Evolutionary conservation across 92 coral and sea anemone genomes (phyloP).

Genomic region (Zoanthus solanderi): DNA sequence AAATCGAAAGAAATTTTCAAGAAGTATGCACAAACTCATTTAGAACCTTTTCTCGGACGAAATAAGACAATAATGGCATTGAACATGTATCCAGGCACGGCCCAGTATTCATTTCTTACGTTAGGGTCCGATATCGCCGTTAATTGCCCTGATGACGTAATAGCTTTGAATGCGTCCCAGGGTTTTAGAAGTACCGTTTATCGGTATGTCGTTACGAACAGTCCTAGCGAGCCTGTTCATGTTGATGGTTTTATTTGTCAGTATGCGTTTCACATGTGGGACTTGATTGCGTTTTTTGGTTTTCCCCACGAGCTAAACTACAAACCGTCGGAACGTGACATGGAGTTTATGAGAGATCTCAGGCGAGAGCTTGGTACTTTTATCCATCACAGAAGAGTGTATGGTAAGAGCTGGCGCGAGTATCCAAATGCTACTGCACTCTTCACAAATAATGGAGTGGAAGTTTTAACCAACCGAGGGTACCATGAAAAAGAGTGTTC

Average conservation of each 20-base stretch:
- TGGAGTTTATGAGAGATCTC: slow-evolving; percentile 52
- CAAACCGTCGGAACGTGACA: slow-evolving; percentile 51
- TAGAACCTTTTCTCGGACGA: slow-evolving; percentile 61
- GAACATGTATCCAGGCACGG: slow-evolving; percentile 50
- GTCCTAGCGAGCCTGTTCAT: slow-evolving; percentile 49
- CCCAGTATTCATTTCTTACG: slow-evolving; percentile 51
- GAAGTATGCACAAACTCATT: slow-evolving; percentile 45
- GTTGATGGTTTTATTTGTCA: slow-evolving; percentile 33
- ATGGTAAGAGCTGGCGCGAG: slow-evolving; percentile 40
- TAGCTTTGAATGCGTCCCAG: slow-evolving; percentile 59
- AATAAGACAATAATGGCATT: slow-evolving; percentile 47
- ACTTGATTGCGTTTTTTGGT: slow-evolving; percentile 71
- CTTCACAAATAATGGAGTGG: slow-evolving; percentile 61
- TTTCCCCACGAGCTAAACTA: slow-evolving; percentile 50
- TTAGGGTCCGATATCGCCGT: slow-evolving; percentile 69
- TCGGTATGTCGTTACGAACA: slow-evolving; percentile 68
- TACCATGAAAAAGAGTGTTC: slow-evolving; percentile 69
- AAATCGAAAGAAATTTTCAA: slow-evolving; percentile 33
- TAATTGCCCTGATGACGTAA: slow-evolving; percentile 66
- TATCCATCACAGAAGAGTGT: slow-evolving; percentile 49
- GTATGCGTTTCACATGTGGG: slow-evolving; percentile 78
- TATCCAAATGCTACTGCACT: slow-evolving; percentile 68
- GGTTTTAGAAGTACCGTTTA: slow-evolving; percentile 61
- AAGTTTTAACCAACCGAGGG: slow-evolving; percentile 31
- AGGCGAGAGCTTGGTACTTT: slow-evolving; percentile 66